phyloP scores from a whole-genome alignment of 2,113 vertebrate genomes.

The Albula goreensis region DNA sequence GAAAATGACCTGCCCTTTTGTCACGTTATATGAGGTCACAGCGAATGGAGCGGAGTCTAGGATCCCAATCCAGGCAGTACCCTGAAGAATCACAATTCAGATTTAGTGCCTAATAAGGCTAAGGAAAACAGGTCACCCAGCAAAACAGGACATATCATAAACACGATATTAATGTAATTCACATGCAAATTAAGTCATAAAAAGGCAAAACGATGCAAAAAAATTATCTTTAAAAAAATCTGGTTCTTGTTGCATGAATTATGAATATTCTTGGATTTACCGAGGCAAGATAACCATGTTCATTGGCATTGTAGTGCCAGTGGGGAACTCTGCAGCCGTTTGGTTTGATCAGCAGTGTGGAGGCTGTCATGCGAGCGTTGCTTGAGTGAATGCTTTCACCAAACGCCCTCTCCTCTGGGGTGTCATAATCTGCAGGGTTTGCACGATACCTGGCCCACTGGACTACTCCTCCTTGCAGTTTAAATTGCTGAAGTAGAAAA shows the following conservation, averaged over 20 bases:
- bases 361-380: constrained; percentile 56
- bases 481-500: constrained; percentile 47
- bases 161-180: not conserved
- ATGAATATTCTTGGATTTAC: constrained; percentile 36
- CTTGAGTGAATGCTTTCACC: constrained; percentile 60
- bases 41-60: constrained; percentile 46
- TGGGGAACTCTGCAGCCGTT: constrained; percentile 62
- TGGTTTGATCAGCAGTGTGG: constrained; percentile 59
- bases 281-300: constrained; percentile 63
- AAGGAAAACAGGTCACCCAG: not conserved
- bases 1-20: constrained; percentile 64
- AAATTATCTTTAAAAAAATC: no score
- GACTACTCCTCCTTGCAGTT: constrained; percentile 60
- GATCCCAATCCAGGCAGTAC: constrained; percentile 61
- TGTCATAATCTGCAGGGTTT: constrained; percentile 47
- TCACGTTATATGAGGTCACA: constrained; percentile 57
- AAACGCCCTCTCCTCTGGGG: constrained; percentile 56
- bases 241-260: not conserved
- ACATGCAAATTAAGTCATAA: not conserved
- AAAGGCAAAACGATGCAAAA: no score
- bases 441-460: constrained; percentile 64
- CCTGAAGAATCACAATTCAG: constrained; percentile 38
- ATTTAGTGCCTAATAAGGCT: not conserved
- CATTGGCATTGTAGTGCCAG: constrained; percentile 68
- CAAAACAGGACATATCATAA: not conserved